These are phyloP conservation scores for Recurvirostra avosetta DNA, from an alignment of 2,113 vertebrate species.

Conservation along the genomic window DNA sequence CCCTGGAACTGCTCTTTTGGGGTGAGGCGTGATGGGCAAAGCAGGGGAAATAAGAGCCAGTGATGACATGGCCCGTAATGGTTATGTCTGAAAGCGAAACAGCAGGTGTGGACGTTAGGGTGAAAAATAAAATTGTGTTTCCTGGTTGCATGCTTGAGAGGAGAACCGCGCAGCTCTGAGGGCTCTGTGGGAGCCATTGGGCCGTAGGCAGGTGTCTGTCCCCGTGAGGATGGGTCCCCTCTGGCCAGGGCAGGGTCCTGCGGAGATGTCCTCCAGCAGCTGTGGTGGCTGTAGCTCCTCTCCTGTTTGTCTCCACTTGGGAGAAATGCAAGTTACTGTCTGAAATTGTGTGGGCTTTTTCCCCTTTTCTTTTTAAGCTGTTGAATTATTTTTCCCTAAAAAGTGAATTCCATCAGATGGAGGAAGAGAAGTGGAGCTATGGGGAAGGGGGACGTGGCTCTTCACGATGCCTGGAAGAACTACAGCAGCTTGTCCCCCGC, in stretches of 20 bases:
- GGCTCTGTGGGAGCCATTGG: neutral
- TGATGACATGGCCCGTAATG: neutral
- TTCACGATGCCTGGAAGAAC: neutral
- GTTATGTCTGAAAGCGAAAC: neutral
- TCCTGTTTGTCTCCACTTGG: fast-evolving
- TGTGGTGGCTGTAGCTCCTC: neutral
- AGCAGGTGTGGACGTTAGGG: neutral
- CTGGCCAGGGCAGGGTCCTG: neutral
- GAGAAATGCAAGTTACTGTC: neutral
- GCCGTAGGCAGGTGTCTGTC: neutral
- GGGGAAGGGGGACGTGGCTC: neutral
- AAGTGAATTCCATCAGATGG: neutral
- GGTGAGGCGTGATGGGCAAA: neutral
- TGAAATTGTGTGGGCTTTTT: neutral
- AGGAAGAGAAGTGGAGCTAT: neutral
- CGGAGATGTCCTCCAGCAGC: neutral
- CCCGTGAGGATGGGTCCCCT: neutral
- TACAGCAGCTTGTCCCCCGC: fast-evolving
- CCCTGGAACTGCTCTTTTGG: neutral
- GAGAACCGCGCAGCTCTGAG: neutral
- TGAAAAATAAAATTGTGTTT: neutral
- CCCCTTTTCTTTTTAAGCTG: neutral
- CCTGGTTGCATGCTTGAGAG: neutral
- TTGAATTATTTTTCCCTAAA: neutral
- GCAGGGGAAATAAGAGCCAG: neutral